Evolutionary conservation across 1,140 invertebrate species (phyloP), one percentile per base, ranked within the genome.

Genomic region (Aradophagus sp.): DNA sequence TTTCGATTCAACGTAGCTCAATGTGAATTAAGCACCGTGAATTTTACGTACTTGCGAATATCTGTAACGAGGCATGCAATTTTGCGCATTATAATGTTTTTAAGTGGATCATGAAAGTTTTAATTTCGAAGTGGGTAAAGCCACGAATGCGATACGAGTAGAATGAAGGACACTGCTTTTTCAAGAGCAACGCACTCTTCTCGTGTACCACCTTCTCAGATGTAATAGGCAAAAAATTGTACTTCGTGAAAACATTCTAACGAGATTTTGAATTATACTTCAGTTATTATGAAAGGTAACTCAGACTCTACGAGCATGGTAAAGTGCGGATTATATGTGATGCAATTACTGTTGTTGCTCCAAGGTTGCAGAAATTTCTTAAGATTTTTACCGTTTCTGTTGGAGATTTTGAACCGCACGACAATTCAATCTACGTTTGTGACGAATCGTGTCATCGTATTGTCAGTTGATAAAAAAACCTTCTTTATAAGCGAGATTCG

Each of bases 211-310:
- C 35, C 41, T 70, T 52, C 50, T 39, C 41, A 45, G 42, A 65
- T 76, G 74, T 77, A 82, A 79, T 74, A 70, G 73, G 75, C 74
- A 82, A 82, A 84, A 82, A 82, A 81, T 79, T 78, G 58, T 76
- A 78, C 75, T 80, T 71, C 71, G 66, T 71, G 73, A 68, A 70
- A 71, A 69, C 59, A 66, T 59, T 81, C 75, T 82, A 84, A 84
- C 80, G 78, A 82, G 80, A 83, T 83, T 82, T 82, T 80, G 77
- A 81, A 83, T 81, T 81, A 84, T 77, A 72, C 66, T 74, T 71
- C 73, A 77, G 72, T 80, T 80, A 76, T 73, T 71, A 17, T 12
- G 16, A 45, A 23, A 58, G 29, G 48, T 59, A 63, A 61, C 61
- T 62, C 36, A 61, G 50, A 66, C 15, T 44, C 59, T 58, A 26